Conservation (phyloP, 1,140 invertebrate genomes). For the Penaeus japonicus region DNA sequence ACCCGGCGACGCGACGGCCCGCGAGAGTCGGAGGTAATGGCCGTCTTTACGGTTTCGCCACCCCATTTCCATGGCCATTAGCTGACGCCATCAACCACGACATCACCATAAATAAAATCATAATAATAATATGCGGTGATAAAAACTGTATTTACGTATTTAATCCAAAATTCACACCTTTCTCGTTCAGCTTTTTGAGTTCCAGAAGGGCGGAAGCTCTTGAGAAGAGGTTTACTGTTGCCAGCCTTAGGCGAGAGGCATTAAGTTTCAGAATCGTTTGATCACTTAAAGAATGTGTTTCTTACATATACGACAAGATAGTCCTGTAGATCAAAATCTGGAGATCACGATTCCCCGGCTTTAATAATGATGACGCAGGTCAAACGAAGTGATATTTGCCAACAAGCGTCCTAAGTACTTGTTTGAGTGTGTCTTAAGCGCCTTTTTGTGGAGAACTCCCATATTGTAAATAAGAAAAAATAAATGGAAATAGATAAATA, state of each 20-base stretch:
- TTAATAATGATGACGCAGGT: no score
- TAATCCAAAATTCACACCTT: constrained; percentile 14
- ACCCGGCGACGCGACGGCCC: no score
- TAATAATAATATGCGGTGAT: neutral
- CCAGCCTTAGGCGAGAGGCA: neutral
- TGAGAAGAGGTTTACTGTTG: neutral
- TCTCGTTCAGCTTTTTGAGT: neutral
- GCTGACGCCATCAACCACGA: neutral
- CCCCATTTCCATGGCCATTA: neutral
- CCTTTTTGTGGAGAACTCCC: no score
- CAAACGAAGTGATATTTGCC: no score
- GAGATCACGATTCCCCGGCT: neutral
- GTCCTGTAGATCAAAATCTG: neutral
- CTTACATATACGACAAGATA: no score
- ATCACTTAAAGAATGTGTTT: no score
- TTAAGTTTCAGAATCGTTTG: no score
- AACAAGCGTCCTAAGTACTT: no score
- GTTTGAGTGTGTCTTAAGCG: no score
- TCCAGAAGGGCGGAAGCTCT: neutral
- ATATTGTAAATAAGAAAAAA: no score
- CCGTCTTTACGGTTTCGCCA: neutral
- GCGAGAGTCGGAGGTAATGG: neutral
- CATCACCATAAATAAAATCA: neutral
- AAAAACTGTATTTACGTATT: neutral
- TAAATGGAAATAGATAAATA: no score